Base-by-base conservation (phyloP, 2,888 invertebrate species). In the Cantharis nigra region DNA sequence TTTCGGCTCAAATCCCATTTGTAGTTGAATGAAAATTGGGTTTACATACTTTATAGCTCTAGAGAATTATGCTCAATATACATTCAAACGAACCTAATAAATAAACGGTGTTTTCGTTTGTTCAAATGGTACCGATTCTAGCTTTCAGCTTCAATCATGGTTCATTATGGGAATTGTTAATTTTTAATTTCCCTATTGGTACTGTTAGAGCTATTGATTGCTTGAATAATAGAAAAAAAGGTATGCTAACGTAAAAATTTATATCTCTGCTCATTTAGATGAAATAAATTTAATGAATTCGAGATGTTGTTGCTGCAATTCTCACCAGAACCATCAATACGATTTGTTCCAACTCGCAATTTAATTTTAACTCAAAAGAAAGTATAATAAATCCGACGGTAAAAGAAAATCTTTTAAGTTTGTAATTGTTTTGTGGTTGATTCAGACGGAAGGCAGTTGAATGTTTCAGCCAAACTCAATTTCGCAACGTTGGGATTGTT, bases 41-140 rank as follows among this genome's bases (percentile, higher is more conserved):
- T 75, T 75, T 75, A 75, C 75, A 75, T 75, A 75, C 75, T 75
- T 75, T 70, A 75, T 75, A 65, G 75, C 71, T 65, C 75, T 65
- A 62, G 70, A 74, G 75, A 65, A 62, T 75, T 70, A 23, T 64
- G 30, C 70, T 69, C 75, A 63, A 18, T 71, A 63, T 65, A 75
- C 75, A 28, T 70, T 49, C 69, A 33, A 69, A 64, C 63, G 13
- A 28, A 33, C 30, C 70, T 75, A 75, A 75, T 75, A 75, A 74
- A 75, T 70, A 71, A 71, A 75, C 75, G 70, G 75, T 71, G 70
- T 75, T 70, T 75, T 75, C 70, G 70, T 75, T 75, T 75, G 70
- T 75, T 75, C 30, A 75, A 71, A 28, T 18, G 69, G 14, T 62
- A 72, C 33, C 28, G 28, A 33, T 26, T 20, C 72, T 71, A 71